These are phyloP conservation scores for Neoitamus cyanurus DNA, from an alignment of 2,888 invertebrate genomes.

Conservation along the genomic window DNA sequence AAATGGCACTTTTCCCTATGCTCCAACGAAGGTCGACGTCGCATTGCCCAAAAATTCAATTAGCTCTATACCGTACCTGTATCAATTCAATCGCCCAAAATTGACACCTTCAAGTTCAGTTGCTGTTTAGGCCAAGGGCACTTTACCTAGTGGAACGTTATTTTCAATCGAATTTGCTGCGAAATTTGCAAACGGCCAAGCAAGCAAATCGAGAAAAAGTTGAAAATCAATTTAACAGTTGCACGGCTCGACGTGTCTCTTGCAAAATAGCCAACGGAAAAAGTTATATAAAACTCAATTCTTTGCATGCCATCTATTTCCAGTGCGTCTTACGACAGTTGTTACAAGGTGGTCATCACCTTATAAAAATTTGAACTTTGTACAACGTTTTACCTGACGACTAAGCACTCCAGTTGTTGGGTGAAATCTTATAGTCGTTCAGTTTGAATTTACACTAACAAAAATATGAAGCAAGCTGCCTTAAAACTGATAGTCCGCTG, in stretches of 20 bases:
- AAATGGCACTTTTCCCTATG: conserved; percentile 19
- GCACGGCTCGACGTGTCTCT: neutral
- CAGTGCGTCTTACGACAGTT: neutral
- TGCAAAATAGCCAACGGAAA: neutral
- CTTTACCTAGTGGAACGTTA: conserved; percentile 8
- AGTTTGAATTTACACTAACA: neutral
- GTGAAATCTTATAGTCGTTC: too few species aligned
- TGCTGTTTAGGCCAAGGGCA: conserved; percentile 40
- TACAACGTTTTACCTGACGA: neutral
- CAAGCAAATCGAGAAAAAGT: conserved; percentile 26
- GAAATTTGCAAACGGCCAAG: conserved; percentile 16
- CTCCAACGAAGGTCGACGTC: neutral
- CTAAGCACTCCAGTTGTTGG: too few species aligned
- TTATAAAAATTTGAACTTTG: neutral
- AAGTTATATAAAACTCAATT: neutral
- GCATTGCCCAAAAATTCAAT: conserved; percentile 24
- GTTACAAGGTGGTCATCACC: neutral
- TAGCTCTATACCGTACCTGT: conserved; percentile 2
- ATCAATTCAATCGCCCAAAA: neutral
- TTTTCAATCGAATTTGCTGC: conserved; percentile 18
- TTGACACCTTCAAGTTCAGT: conserved; percentile 30
- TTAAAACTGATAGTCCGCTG: neutral
- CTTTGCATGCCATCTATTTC: neutral
- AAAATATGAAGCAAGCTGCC: neutral
- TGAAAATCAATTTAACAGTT: conserved; percentile 32